These are phyloP conservation scores for Eretmochelys imbricata DNA, from an alignment of 2,113 vertebrate genomes.

Conservation along the genomic window DNA sequence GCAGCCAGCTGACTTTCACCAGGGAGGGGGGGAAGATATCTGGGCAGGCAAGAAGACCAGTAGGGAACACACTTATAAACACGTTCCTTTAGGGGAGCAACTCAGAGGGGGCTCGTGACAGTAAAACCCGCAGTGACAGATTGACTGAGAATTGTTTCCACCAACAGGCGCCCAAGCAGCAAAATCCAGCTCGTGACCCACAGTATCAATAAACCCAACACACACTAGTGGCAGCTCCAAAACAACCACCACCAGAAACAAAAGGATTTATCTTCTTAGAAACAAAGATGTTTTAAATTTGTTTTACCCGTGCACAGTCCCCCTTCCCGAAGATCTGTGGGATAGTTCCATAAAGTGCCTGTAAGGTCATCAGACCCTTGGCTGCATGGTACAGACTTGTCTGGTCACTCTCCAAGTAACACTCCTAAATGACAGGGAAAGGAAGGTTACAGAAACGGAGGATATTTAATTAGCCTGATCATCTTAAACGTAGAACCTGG, in stretches of 20 bases:
- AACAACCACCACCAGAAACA: background rate
- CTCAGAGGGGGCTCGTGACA: background rate
- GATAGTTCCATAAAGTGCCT: conserved; percentile 96
- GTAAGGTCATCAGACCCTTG: conserved; percentile 96
- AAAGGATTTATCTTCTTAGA: background rate
- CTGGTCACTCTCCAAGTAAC: conserved; percentile 97
- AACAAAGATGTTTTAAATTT: background rate
- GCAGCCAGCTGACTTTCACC: background rate
- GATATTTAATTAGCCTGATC: background rate
- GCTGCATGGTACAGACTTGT: conserved; percentile 96
- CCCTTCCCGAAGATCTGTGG: conserved; percentile 98
- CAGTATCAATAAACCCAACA: background rate
- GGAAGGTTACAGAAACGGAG: background rate
- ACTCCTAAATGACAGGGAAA: conserved; percentile 83
- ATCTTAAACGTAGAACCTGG: background rate
- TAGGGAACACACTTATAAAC: background rate
- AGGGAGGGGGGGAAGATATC: background rate
- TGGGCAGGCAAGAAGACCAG: background rate
- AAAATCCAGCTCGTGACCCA: background rate
- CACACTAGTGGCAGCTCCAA: background rate
- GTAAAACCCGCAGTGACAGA: background rate
- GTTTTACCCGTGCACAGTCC: conserved; percentile 92
- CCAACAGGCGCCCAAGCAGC: background rate
- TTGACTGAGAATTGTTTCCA: background rate
- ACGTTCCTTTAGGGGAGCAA: background rate